These are phyloP conservation scores for Actenoides lindsayi DNA, from an alignment of 2,113 vertebrate genomes.

Conservation along the genomic window DNA sequence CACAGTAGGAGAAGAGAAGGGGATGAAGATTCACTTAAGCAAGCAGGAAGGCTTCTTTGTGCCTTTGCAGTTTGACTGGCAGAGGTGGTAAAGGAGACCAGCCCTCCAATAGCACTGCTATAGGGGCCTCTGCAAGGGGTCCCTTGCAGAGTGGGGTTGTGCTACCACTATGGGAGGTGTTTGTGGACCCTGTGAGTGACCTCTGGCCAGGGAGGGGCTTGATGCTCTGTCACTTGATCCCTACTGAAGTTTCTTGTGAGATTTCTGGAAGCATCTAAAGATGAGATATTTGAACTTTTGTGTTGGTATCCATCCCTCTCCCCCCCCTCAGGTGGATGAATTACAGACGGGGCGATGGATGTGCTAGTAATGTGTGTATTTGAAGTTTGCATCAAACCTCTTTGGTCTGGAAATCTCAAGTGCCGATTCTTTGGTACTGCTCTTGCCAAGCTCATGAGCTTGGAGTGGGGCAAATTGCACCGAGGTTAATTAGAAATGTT, in stretches of 20 bases:
- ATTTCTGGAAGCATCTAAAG: not conserved
- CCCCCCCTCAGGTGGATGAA: not conserved
- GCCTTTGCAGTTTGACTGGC: not conserved
- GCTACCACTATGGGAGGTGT: not conserved
- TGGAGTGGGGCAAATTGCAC: accelerated
- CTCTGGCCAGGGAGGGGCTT: not conserved
- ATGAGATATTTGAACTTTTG: not conserved
- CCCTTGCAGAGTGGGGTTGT: not conserved
- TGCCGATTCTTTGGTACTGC: not conserved
- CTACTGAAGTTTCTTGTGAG: not conserved
- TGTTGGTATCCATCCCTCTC: too few relatives aligned
- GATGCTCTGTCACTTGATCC: not conserved
- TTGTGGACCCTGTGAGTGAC: not conserved
- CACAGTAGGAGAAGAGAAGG: not conserved
- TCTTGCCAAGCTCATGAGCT: not conserved
- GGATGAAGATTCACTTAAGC: not conserved
- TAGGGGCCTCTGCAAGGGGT: not conserved
- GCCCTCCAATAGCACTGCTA: not conserved
- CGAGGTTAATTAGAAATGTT: not conserved
- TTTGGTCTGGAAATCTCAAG: not conserved
- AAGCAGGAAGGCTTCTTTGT: not conserved
- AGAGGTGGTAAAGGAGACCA: not conserved
- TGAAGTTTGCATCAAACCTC: not conserved
- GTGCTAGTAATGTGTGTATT: not conserved
- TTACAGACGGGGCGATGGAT: not conserved